Evolutionary conservation across 2,888 invertebrate genomes (phyloP), one percentile per base, ranked within the genome.

Genomic region (Acronicta aceris): DNA sequence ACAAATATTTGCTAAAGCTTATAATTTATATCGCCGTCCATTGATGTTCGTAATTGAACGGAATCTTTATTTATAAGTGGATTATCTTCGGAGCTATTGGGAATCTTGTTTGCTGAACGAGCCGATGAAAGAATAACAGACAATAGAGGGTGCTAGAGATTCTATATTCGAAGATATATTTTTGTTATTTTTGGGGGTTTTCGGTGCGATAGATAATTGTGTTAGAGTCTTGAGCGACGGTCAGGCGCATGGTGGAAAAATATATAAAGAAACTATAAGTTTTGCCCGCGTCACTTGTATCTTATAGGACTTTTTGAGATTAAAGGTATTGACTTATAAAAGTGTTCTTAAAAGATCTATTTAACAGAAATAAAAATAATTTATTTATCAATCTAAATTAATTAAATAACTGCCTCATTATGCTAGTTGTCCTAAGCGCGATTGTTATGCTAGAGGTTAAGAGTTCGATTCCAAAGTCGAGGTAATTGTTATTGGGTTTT

Each of bases 1-100:
- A 68, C 71, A 65, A 78, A 76, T 74, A 78, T 78, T 78, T 71
- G 56, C 58, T 33, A 52, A 76, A 47, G 52, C 66, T 47, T 55
- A 69, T 78, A 76, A 76, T 71, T 78, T 69, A 78, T 65, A 55
- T 38, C 51, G 6, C n/a, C 43, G 56, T 58, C 53, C 71, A 77
- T 65, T 66, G 78, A 65, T 59, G 65, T 46, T 49, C 58, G 66
- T 77, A 77, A 75, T 75, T 71, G 75, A 65, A 67, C 49, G 21
- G 53, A 58, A 56, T 59, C 57, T 61, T 60, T 66, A 76, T 74
- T 72, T 63, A 58, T 75, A 76, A 72, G 56, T 53, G 38, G 62
- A 73, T 73, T 73, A 72, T 63, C 73, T 66, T 7, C 7, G 9
- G n/a, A 9, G 41, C 41, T 60, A 68, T 72, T 68, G 46, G 68